phyloP scores from a whole-genome alignment of 2,797 vertebrate species.

The Sebastes hubbsi region DNA sequence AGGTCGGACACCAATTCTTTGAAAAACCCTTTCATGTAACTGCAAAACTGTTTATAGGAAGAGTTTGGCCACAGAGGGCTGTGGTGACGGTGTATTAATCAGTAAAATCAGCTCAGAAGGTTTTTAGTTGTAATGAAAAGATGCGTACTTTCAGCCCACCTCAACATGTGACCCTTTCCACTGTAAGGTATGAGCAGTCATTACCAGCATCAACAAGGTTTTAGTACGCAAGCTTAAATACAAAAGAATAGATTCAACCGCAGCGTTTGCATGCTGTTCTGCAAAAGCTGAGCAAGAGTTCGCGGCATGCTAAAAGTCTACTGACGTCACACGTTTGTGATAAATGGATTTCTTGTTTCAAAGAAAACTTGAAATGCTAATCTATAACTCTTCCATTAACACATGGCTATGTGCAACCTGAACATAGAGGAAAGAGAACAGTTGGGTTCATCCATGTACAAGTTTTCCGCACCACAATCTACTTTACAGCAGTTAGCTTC shows the following conservation, averaged over 20 bases:
- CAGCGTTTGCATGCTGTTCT: not conserved
- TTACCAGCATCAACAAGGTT: not conserved
- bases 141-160: not conserved
- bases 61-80: not conserved
- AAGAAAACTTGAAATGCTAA: not conserved
- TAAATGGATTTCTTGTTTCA: not conserved
- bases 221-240: not conserved
- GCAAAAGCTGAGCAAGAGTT: not conserved
- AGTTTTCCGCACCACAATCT: not conserved
- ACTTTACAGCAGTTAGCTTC: slow-evolving; percentile 5
- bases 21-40: not conserved
- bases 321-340: not conserved
- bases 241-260: not conserved
- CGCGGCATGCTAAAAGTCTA: not conserved
- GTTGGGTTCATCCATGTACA: not conserved
- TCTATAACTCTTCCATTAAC: not conserved
- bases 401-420: not conserved
- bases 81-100: not conserved
- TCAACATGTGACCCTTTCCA: not conserved
- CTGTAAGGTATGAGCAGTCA: not conserved
- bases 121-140: not conserved
- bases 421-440: not conserved
- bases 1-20: not conserved
- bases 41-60: not conserved
- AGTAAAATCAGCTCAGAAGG: not conserved